These are phyloP conservation scores for Megaustenia siamemsis DNA, from an alignment of 2,888 invertebrate species.

Conservation along the genomic window DNA sequence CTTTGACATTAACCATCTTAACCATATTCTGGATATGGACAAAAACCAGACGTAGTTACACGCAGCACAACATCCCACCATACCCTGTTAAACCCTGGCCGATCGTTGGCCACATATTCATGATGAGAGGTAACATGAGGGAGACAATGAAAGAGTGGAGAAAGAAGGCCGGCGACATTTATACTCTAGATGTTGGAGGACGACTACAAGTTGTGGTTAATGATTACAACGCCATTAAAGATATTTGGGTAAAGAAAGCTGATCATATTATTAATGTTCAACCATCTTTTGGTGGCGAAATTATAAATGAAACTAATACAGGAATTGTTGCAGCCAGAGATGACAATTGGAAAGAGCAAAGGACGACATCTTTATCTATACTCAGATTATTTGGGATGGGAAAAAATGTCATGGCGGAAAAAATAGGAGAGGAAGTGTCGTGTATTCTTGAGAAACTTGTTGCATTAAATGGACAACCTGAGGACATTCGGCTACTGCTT, in stretches of 20 bases:
- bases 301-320: conserved; percentile 8
- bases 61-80: conserved; percentile 45
- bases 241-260: conserved; percentile 53
- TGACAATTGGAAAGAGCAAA: conserved; percentile 49
- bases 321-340: conserved; percentile 44
- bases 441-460: conserved; percentile 28
- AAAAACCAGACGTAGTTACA: background rate
- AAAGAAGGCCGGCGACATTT: conserved; percentile 47
- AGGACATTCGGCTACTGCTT: conserved; percentile 27
- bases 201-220: conserved; percentile 50
- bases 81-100: conserved; percentile 46
- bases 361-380: conserved; percentile 45
- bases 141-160: conserved; percentile 34
- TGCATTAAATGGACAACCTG: conserved; percentile 5
- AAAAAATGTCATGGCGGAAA: conserved; percentile 44
- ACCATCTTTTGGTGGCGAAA: background rate
- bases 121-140: conserved; percentile 19
- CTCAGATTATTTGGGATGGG: conserved; percentile 49
- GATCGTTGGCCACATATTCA: conserved; percentile 43
- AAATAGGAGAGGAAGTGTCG: conserved; percentile 49
- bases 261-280: conserved; percentile 50
- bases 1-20: no score
- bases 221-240: conserved; percentile 50
- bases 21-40: background rate
- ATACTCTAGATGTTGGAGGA: conserved; percentile 46